Evolutionary conservation across 2,888 invertebrate species (phyloP).

Genomic region (Apodemia mormo): DNA sequence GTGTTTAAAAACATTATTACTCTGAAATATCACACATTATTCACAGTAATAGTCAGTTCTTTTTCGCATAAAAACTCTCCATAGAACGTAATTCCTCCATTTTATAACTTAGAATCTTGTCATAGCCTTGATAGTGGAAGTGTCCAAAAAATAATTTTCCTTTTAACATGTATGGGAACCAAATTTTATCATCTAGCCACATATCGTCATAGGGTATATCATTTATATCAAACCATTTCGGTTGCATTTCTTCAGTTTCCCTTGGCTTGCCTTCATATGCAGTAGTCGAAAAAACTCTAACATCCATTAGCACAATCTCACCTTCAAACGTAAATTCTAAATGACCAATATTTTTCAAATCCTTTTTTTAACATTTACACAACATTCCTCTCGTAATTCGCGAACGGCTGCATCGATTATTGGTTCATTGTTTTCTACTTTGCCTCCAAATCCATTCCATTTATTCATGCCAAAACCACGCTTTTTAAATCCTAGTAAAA

Average conservation of each 20-base stretch:
- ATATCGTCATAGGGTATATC: conserved; percentile 85
- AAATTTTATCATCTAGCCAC: conserved; percentile 87
- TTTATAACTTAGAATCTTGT: conserved; percentile 67
- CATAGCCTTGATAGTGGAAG: conserved; percentile 82
- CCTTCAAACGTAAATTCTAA: conserved; percentile 85
- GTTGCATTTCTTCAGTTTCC: conserved; percentile 88
- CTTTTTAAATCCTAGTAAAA: conserved; percentile 87
- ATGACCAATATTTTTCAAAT: conserved; percentile 82
- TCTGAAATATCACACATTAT: too few relatives aligned
- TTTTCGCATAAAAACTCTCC: conserved; percentile 52
- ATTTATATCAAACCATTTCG: conserved; percentile 84
- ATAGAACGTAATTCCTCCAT: conserved; percentile 61
- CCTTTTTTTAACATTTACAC: conserved; percentile 61
- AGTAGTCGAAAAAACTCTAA: conserved; percentile 84
- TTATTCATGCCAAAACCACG: conserved; percentile 86
- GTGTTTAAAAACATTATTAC: too few relatives aligned
- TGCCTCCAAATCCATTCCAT: conserved; percentile 92
- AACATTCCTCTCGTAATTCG: conserved; percentile 87
- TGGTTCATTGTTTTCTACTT: conserved; percentile 85
- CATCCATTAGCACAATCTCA: conserved; percentile 81
- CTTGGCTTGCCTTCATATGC: conserved; percentile 75
- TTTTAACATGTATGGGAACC: conserved; percentile 85
- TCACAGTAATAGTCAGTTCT: background rate
- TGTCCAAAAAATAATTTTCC: conserved; percentile 81
- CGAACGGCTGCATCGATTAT: conserved; percentile 84